phyloP scores from a whole-genome alignment of 2,797 vertebrate species.

The Phoebastria nigripes region DNA sequence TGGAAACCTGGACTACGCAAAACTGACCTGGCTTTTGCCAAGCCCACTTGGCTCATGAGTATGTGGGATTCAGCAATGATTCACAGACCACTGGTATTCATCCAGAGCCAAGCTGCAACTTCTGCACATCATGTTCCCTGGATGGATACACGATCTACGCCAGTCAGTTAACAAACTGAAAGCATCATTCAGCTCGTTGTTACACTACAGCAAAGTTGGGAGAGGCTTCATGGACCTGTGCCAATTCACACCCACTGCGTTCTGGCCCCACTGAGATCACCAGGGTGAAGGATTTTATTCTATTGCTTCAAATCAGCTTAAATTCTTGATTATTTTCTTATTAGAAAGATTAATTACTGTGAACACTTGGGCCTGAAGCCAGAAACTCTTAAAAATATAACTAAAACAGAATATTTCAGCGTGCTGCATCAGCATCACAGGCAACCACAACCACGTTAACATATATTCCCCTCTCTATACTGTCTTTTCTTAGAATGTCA shows the following conservation, averaged over 20 bases:
- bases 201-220: background rate
- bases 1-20: conserved; percentile 3
- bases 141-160: background rate
- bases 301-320: background rate
- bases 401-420: background rate
- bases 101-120: conserved; percentile 25
- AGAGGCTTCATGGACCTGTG: background rate
- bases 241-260: background rate
- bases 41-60: background rate
- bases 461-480: background rate
- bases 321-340: background rate
- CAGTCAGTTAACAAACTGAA: conserved; percentile 49
- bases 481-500: background rate
- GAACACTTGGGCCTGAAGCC: background rate
- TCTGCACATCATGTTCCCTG: conserved; percentile 57
- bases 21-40: conserved; percentile 38
- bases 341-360: background rate
- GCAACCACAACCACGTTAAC: background rate
- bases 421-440: background rate
- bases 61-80: background rate
- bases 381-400: background rate
- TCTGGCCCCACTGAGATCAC: background rate
- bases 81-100: conserved; percentile 29
- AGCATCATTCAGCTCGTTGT: conserved; percentile 7
- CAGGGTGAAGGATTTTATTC: background rate